Conservation (phyloP, 37 sponge, comb jelly and placozoan species). For the Eunapius fragilis region DNA sequence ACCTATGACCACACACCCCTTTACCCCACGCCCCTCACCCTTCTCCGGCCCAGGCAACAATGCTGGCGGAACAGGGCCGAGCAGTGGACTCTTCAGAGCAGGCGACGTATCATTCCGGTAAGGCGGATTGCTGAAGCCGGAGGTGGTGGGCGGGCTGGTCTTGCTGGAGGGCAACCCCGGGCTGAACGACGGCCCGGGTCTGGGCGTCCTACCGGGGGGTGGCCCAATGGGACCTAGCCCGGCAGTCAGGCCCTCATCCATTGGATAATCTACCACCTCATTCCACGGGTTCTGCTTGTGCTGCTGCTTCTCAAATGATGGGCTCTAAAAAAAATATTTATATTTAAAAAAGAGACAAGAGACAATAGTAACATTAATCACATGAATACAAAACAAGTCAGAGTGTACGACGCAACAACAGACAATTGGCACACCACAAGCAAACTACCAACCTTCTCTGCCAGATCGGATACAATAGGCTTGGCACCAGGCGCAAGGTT, state of each 20-base stretch:
- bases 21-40: not conserved
- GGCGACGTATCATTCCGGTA: slow-evolving; percentile 40
- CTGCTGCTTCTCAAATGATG: not conserved
- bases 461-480: not conserved
- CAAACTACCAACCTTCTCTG: not conserved
- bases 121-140: slow-evolving; percentile 7
- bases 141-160: slow-evolving; percentile 27
- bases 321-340: not conserved
- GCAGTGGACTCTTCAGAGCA: slow-evolving; percentile 61
- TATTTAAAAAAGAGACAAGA: not conserved
- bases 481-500: slow-evolving; percentile 70
- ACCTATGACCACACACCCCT: too few species aligned
- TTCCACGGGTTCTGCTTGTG: slow-evolving; percentile 1
- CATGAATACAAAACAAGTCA: too few species aligned
- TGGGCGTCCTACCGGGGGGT: slow-evolving; percentile 15
- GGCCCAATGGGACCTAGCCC: slow-evolving; percentile 67
- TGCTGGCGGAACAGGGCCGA: slow-evolving; percentile 50
- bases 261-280: not conserved
- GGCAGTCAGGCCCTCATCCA: too few species aligned
- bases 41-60: slow-evolving; percentile 43
- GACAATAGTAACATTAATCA: not conserved
- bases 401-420: too few species aligned
- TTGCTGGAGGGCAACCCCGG: slow-evolving; percentile 16
- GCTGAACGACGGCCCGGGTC: slow-evolving; percentile 15
- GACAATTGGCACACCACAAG: too few species aligned